A percentile compares a stretch with the other conserved stretches of the same genome.
These are phyloP conservation scores for Sinocyclocheilus maitianheensis DNA, from an alignment of 2,113 vertebrate genomes.

Conservation along the genomic window DNA sequence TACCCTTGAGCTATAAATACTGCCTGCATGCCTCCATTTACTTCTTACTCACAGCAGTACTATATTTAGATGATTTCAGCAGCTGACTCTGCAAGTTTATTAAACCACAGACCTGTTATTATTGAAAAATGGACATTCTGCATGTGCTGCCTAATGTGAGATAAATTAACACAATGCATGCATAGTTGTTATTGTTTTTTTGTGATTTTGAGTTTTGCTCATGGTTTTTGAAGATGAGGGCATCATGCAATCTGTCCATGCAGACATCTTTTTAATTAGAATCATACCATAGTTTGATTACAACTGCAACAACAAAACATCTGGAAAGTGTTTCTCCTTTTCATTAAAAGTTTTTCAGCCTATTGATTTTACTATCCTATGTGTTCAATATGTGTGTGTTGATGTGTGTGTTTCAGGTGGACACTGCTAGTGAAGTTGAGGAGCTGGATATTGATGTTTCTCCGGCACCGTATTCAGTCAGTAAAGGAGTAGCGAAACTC, in stretches of 20 bases:
- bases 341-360: background rate
- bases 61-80: conserved; percentile 1
- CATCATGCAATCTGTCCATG: background rate
- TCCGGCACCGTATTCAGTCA: conserved; percentile 78
- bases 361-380: background rate
- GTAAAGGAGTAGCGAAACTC: conserved; percentile 82
- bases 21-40: background rate
- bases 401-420: conserved; percentile 77
- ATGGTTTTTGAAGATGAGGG: background rate
- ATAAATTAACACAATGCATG: background rate
- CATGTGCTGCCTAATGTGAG: background rate
- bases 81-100: background rate
- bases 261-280: background rate
- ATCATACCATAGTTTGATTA: no score
- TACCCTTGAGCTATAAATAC: conserved; percentile 64
- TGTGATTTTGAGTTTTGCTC: background rate
- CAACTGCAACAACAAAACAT: no score
- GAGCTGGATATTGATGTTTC: conserved; percentile 91
- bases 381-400: background rate
- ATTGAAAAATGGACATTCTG: background rate
- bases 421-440: conserved; percentile 97
- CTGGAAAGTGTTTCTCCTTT: background rate
- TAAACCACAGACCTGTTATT: background rate
- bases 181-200: background rate
- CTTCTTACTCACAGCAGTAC: background rate